Base-by-base conservation (phyloP, 23 tunicate genomes). In the Halocynthia roretzi region DNA sequence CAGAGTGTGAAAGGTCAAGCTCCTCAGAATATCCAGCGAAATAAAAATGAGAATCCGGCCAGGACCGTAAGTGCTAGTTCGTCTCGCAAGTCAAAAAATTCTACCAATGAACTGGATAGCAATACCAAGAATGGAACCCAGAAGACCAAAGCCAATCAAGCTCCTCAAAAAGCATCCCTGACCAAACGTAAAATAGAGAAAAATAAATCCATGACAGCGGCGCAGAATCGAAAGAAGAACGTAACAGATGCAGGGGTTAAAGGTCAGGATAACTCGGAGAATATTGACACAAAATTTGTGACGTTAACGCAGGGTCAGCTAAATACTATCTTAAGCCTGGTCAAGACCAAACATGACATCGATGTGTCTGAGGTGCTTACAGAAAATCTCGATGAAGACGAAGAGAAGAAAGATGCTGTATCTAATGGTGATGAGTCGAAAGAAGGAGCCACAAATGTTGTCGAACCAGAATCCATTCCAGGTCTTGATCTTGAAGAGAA, bases 301-400 rank as follows among this genome's bases (percentile, higher is more conserved):
- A 86, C 98, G 14, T 64, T 92, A 51, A 92, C 98, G 50, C 93
- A 92, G 73, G 92, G 84, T 67, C 98, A 92, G 54, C 80, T 92
- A 9, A 92, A 80, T 74, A 86, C 87, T 8, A 92, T 92, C 40
- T 62, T 92, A 2, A 80, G 69, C 68, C 54, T 92, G 62, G 98
- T 92, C 7, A 86, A 92, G 86, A 86, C 83, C 14, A 78, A 86
- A 20, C 84, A 89, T 51, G 96, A 89, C 21, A 84, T 89, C 21
- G 89, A 89, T 58, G 54, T 89, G 50, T 77, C 96, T 5, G 50
- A 70, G 14, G 84, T 76, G 14, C 60, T 89, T 10, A 75, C 69
- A 48, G 66, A 60, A 61, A 75, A 83, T 51, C 53, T 63, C 50
- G 61, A 81, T 75, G 54, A 75, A 6, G 31, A 63, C 8, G 56